Conservation (phyloP, 2,113 vertebrate genomes). For the Pyxicephalus adspersus region DNA sequence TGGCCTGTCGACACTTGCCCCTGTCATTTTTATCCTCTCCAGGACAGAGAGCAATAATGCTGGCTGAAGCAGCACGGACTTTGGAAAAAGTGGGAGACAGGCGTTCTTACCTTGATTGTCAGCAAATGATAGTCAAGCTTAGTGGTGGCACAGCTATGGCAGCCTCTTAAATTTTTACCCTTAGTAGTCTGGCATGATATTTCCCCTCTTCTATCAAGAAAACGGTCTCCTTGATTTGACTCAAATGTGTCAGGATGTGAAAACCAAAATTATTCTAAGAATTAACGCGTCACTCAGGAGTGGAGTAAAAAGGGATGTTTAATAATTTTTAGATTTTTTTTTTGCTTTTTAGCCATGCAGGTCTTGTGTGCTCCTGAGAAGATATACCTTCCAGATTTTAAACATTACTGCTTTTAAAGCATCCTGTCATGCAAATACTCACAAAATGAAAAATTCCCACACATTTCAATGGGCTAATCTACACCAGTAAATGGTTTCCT, state of each 20-base stretch:
- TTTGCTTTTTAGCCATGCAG: neutral
- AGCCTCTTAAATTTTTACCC: conserved; percentile 76
- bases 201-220: neutral
- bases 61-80: conserved; percentile 93
- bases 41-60: conserved; percentile 86
- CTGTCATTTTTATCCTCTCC: conserved; percentile 92
- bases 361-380: neutral
- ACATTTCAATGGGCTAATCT: no score
- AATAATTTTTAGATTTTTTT: neutral
- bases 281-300: neutral
- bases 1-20: conserved; percentile 94
- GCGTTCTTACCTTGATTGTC: conserved; percentile 91
- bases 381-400: no score
- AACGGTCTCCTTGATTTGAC: neutral
- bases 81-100: conserved; percentile 95
- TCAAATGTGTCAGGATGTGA: neutral
- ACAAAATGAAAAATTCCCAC: no score
- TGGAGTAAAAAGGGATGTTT: neutral
- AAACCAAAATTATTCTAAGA: neutral
- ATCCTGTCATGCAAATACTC: no score
- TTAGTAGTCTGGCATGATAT: neutral
- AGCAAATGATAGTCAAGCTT: conserved; percentile 92
- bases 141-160: conserved; percentile 91
- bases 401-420: no score
- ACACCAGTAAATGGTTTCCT: no score